A percentile compares a stretch with the other conserved stretches of the same genome.
Conservation (phyloP, 2,113 vertebrate genomes). For the Seriola dumerili region DNA sequence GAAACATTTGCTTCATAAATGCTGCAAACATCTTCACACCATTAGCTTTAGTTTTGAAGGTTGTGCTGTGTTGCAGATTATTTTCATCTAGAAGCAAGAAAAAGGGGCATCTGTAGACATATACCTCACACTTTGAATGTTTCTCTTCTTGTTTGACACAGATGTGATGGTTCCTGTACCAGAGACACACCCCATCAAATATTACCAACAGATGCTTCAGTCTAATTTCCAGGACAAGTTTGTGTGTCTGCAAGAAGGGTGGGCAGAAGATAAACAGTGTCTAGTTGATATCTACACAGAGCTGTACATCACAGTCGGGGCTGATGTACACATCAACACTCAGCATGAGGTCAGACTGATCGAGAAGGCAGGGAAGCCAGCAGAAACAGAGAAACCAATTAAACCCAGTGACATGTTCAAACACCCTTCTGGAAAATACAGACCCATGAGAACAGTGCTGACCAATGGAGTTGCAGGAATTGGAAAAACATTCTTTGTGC, state of each 20-base stretch:
- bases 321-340: not conserved
- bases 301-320: constrained; percentile 21
- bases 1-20: too few relatives aligned
- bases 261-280: not conserved
- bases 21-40: too few relatives aligned
- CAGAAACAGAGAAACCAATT: too few relatives aligned
- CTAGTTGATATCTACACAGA: constrained; percentile 47
- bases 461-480: too few relatives aligned
- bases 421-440: too few relatives aligned
- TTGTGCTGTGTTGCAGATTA: too few relatives aligned
- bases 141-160: constrained; percentile 6
- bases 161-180: constrained; percentile 24
- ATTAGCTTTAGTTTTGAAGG: too few relatives aligned
- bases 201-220: constrained; percentile 40
- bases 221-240: constrained; percentile 41
- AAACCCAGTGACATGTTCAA: too few relatives aligned
- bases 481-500: too few relatives aligned
- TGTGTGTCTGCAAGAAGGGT: constrained; percentile 18
- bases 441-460: too few relatives aligned
- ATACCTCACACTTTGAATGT: not conserved
- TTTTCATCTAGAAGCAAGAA: too few relatives aligned
- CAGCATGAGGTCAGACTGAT: constrained; percentile 30
- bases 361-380: not conserved
- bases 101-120: not conserved
- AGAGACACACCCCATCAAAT: not conserved